Conservation (phyloP, 2,113 vertebrate genomes). For the Melanerpes formicivorus region DNA sequence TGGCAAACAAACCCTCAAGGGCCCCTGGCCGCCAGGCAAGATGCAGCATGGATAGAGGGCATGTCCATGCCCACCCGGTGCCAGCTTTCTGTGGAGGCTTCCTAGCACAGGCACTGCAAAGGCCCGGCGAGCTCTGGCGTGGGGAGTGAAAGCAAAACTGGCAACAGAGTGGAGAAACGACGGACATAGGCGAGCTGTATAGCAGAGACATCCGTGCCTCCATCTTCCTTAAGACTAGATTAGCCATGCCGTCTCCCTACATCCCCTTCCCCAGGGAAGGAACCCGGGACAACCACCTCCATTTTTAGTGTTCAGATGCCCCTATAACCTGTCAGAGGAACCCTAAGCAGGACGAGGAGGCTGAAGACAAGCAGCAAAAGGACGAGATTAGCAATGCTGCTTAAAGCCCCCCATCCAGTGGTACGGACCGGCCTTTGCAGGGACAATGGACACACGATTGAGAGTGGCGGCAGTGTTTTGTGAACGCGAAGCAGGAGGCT, state of each 20-base stretch:
- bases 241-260: not conserved
- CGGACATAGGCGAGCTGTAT: fast-evolving
- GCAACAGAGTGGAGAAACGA: not conserved
- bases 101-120: not conserved
- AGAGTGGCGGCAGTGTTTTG: fast-evolving
- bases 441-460: not conserved
- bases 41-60: not conserved
- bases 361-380: not conserved
- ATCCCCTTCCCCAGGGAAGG: too few species aligned
- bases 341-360: not conserved
- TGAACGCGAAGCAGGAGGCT: fast-evolving
- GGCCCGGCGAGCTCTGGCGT: too few species aligned
- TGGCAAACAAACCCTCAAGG: not conserved
- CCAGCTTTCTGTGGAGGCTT: not conserved
- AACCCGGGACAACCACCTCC: not conserved
- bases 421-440: not conserved
- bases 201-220: too few species aligned
- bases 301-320: not conserved
- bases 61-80: not conserved
- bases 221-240: not conserved
- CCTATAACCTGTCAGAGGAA: not conserved
- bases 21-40: not conserved
- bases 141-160: not conserved
- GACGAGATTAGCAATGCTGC: fast-evolving
- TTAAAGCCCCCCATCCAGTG: not conserved